These are phyloP conservation scores for Oriolus oriolus DNA, from an alignment of 2,113 vertebrate species.

Conservation along the genomic window DNA sequence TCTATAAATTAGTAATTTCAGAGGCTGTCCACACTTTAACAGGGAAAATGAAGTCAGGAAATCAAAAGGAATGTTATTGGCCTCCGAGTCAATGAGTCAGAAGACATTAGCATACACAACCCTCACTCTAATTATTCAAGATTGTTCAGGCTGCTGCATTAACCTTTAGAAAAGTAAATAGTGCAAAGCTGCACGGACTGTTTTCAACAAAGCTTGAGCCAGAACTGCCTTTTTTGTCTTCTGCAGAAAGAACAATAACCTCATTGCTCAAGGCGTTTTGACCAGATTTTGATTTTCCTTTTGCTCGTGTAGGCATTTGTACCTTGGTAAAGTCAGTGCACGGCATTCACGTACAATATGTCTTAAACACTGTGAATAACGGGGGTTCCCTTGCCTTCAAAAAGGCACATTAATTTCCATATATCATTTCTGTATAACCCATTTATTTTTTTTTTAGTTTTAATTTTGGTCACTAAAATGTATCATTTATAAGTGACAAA, in stretches of 20 bases:
- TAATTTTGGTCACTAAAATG: neutral
- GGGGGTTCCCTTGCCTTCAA: neutral
- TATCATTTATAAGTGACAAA: neutral
- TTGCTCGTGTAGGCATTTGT: neutral
- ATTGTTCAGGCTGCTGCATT: neutral
- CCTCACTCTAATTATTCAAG: neutral
- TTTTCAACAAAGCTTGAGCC: neutral
- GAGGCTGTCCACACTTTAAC: neutral
- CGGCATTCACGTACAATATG: accelerated
- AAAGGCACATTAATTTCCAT: neutral
- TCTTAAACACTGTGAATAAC: neutral
- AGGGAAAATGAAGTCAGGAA: neutral
- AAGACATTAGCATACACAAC: neutral
- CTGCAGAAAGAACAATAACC: neutral
- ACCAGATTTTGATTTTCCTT: neutral
- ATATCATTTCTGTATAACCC: neutral
- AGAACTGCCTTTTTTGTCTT: neutral
- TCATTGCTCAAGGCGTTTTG: neutral
- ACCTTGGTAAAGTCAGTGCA: neutral
- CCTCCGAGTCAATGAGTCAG: neutral
- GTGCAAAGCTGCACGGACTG: neutral
- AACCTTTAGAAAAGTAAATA: constrained; percentile 10
- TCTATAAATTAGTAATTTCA: neutral
- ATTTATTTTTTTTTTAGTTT: neutral
- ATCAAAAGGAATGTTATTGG: neutral